Conservation (phyloP, 2,888 invertebrate genomes). For the Noctua janthina region DNA sequence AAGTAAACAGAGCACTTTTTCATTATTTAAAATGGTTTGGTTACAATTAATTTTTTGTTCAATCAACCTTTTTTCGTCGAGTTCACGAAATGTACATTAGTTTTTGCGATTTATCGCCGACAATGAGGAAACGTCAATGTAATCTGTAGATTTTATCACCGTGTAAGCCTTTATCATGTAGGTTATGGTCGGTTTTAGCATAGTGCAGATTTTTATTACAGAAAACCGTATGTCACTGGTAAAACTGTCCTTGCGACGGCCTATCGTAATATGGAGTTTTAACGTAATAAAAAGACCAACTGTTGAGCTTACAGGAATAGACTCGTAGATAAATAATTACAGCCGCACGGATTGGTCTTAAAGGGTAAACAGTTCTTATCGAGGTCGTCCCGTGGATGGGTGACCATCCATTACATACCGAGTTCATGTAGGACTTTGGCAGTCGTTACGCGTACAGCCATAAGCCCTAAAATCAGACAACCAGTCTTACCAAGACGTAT, state of each 20-base stretch:
- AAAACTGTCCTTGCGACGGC: neutral
- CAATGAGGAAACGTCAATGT: slow-evolving; percentile 30
- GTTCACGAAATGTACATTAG: slow-evolving; percentile 30
- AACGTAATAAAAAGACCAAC: neutral
- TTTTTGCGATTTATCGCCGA: slow-evolving; percentile 26
- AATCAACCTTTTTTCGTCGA: slow-evolving; percentile 20
- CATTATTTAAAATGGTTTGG: slow-evolving; percentile 30
- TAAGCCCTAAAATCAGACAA: too few relatives aligned
- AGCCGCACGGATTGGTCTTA: too few relatives aligned
- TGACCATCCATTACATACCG: too few relatives aligned
- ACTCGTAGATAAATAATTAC: too few relatives aligned
- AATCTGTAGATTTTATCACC: slow-evolving; percentile 14
- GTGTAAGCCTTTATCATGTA: slow-evolving; percentile 13
- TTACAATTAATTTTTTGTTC: slow-evolving; percentile 39
- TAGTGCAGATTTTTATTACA: slow-evolving; percentile 5
- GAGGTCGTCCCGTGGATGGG: too few relatives aligned
- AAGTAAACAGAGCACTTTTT: slow-evolving; percentile 35
- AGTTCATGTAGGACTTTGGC: too few relatives aligned
- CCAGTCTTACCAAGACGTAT: too few relatives aligned
- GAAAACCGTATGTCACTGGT: neutral
- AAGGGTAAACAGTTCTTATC: too few relatives aligned
- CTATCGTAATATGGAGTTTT: neutral
- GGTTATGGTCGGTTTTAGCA: neutral
- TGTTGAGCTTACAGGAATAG: too few relatives aligned
- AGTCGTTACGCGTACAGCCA: too few relatives aligned